Evolutionary conservation across 2,113 vertebrate genomes (phyloP).

Genomic region (Neolamprologus tretocephalus): DNA sequence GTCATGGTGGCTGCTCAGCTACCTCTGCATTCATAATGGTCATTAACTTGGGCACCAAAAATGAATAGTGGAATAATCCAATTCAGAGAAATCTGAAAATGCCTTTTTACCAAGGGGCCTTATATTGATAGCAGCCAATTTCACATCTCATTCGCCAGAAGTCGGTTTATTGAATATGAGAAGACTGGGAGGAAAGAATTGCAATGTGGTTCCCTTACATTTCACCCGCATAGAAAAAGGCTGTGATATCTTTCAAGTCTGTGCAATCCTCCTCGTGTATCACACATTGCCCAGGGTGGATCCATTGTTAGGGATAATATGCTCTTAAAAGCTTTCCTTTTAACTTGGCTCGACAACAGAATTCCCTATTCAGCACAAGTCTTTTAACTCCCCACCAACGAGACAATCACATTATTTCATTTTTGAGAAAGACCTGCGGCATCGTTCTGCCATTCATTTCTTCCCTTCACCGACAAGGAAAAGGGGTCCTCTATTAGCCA

Average conservation of each 20-base stretch:
- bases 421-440: conserved; percentile 23
- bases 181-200: conserved; percentile 36
- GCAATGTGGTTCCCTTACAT: conserved; percentile 45
- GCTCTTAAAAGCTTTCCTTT: conserved; percentile 49
- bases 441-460: conserved; percentile 4
- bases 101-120: conserved; percentile 53
- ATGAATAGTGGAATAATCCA: conserved; percentile 63
- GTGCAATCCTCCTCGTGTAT: conserved; percentile 13
- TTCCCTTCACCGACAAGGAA: neutral
- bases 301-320: conserved; percentile 52
- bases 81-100: conserved; percentile 57
- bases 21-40: conserved; percentile 59
- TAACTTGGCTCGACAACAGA: conserved; percentile 21
- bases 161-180: conserved; percentile 63
- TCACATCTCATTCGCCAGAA: conserved; percentile 66
- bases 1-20: conserved; percentile 40
- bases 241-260: conserved; percentile 31
- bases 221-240: conserved; percentile 26
- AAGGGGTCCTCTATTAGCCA: neutral
- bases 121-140: conserved; percentile 61
- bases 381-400: conserved; percentile 20
- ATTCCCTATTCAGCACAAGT: conserved; percentile 31
- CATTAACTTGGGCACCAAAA: conserved; percentile 54
- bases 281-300: conserved; percentile 23
- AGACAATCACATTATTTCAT: conserved; percentile 42